Evolutionary conservation across 2,797 vertebrate species (phyloP).

Genomic region (Streptopelia turtur): DNA sequence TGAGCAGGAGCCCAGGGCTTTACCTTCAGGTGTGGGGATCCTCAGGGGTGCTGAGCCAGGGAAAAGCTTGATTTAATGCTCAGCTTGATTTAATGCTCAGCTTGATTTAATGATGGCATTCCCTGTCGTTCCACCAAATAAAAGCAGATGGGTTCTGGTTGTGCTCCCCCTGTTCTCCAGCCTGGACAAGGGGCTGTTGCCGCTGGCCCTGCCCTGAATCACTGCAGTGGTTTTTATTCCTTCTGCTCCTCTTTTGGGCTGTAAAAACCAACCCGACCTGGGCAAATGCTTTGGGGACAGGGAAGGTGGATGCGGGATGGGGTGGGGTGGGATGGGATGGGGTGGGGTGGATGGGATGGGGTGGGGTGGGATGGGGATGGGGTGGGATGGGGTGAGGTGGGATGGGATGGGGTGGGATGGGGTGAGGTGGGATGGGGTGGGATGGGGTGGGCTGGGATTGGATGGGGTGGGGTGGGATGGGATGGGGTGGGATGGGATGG

Average conservation of each 20-base stretch:
- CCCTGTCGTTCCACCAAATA: fast-evolving
- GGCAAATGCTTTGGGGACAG: neutral
- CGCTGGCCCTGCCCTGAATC: neutral
- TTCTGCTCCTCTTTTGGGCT: neutral
- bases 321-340: no score
- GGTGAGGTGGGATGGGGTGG: no score
- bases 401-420: no score
- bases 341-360: neutral
- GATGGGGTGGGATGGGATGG: no score
- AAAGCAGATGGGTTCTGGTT: neutral
- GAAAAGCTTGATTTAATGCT: neutral
- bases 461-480: no score
- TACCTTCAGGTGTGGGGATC: no score
- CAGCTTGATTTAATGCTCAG: no score
- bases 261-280: fast-evolving
- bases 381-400: no score
- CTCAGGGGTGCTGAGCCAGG: neutral
- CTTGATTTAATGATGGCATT: no score
- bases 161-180: neutral
- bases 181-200: neutral
- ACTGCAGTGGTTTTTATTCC: neutral
- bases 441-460: no score
- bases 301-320: no score
- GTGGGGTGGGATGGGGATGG: no score
- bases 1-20: fast-evolving